Conservation (phyloP, 2,888 invertebrate genomes). For the Eucriotettix oculatus region DNA sequence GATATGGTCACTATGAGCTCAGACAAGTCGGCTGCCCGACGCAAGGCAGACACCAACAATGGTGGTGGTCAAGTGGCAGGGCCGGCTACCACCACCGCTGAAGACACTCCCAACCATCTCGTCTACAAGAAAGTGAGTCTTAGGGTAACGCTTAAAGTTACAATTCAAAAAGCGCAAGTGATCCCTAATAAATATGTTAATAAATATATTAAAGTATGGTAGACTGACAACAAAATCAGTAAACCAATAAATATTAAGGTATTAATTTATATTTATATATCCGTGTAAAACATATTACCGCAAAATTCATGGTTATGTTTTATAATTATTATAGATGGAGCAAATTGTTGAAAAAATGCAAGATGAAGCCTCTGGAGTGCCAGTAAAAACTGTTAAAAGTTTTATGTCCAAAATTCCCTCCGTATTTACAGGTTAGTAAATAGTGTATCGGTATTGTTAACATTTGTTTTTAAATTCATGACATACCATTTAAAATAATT, state of each 20-base stretch:
- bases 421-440: constrained; percentile 53
- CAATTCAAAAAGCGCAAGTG: too few species aligned
- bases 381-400: constrained; percentile 93
- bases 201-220: too few species aligned
- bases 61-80: constrained; percentile 15
- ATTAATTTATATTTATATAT: too few species aligned
- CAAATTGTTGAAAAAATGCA: constrained; percentile 90
- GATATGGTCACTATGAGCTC: constrained; percentile 51
- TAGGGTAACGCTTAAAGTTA: not conserved
- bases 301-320: constrained; percentile 38
- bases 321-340: constrained; percentile 64
- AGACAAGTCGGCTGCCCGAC: constrained; percentile 41
- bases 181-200: too few species aligned
- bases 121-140: constrained; percentile 66
- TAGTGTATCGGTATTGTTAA: too few species aligned
- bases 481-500: not conserved
- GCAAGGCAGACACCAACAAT: constrained; percentile 34
- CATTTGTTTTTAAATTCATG: not conserved
- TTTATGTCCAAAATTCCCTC: constrained; percentile 99
- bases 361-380: constrained; percentile 82
- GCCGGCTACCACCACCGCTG: constrained; percentile 30
- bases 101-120: constrained; percentile 75
- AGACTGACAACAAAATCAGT: too few species aligned
- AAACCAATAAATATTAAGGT: too few species aligned
- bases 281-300: constrained; percentile 37